Conservation (phyloP, 2,888 invertebrate species). For the Furcula furcula region DNA sequence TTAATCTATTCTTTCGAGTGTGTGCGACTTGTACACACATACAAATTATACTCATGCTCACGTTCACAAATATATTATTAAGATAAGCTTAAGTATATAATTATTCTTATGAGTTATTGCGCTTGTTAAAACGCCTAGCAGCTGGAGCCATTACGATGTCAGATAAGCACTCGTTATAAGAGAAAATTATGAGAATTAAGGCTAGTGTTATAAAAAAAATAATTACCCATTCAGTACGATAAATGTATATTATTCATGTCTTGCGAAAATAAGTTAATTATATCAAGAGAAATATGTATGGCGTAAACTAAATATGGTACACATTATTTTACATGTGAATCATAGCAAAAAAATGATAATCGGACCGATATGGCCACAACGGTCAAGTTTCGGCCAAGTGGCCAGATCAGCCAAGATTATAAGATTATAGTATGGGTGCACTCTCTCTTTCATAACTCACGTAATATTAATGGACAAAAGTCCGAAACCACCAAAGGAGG, state of each 20-base stretch:
- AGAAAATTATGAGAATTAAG: conserved; percentile 4
- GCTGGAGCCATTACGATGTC: conserved; percentile 33
- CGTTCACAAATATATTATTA: conserved; percentile 8
- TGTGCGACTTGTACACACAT: conserved; percentile 3
- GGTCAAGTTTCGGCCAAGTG: too few relatives aligned
- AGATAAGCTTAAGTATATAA: conserved; percentile 16
- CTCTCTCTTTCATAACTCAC: too few relatives aligned
- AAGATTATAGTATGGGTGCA: too few relatives aligned
- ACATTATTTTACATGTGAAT: too few relatives aligned
- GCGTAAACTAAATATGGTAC: too few relatives aligned
- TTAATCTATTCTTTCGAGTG: too few relatives aligned
- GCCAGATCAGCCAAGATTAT: too few relatives aligned
- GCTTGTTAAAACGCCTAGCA: conserved; percentile 26
- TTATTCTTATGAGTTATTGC: conserved; percentile 33
- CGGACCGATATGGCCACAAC: too few relatives aligned
- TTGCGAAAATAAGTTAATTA: background rate
- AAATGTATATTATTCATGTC: conserved; percentile 9
- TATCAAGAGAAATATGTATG: background rate
- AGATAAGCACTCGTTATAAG: conserved; percentile 18
- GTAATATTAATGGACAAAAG: too few relatives aligned
- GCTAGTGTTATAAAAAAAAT: background rate
- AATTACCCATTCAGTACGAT: conserved; percentile 5
- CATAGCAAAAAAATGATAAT: too few relatives aligned
- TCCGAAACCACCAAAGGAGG: too few relatives aligned
- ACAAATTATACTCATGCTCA: conserved; percentile 14